A percentile compares a stretch with the other conserved stretches of the same genome.
Conservation (phyloP, 2,888 invertebrate species). For the Mayetiola destructor region DNA sequence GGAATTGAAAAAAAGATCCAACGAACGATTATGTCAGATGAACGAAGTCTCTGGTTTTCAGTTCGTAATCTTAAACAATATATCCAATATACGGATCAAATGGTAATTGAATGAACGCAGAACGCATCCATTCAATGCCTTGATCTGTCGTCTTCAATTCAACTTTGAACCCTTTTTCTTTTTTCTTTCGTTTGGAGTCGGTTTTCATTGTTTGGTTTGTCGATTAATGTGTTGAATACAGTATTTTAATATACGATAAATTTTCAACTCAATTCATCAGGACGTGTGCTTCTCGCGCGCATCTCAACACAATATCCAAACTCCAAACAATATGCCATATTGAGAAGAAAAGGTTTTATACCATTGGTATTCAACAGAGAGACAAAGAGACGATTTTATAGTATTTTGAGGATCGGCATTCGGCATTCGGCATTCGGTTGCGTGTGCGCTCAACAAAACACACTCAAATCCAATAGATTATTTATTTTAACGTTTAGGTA, state of each 20-base stretch:
- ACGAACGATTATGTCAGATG: not conserved
- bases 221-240: not conserved
- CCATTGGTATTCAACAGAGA: too few species aligned
- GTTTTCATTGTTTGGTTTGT: not conserved
- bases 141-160: not conserved
- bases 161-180: not conserved
- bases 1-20: not conserved
- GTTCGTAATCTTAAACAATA: constrained; percentile 4
- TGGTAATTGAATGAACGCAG: constrained; percentile 6
- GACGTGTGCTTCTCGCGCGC: not conserved
- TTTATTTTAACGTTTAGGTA: not conserved
- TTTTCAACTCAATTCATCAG: too few species aligned
- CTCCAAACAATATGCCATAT: too few species aligned
- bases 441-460: too few species aligned
- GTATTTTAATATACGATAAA: constrained; percentile 7
- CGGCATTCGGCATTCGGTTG: too few species aligned
- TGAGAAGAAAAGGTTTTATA: too few species aligned
- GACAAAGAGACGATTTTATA: not conserved
- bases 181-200: not conserved
- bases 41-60: not conserved
- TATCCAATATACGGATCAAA: constrained; percentile 11
- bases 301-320: not conserved
- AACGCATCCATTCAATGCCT: not conserved
- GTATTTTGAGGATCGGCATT: too few species aligned
- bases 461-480: not conserved